These are phyloP conservation scores for Heterotis niloticus DNA, from an alignment of 2,113 vertebrate genomes.

Conservation along the genomic window DNA sequence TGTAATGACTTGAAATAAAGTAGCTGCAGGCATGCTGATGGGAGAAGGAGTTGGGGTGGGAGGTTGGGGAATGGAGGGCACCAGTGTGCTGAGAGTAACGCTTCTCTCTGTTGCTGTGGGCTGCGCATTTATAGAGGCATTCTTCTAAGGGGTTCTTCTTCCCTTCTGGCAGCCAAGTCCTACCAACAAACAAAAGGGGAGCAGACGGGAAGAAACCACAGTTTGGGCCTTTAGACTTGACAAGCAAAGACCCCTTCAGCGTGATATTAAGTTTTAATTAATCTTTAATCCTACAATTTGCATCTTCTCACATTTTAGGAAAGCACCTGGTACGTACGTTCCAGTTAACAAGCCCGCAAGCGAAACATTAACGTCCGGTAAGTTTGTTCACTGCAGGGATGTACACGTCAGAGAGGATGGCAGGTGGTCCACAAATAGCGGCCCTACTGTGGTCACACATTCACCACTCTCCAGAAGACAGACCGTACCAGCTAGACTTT, in stretches of 20 bases:
- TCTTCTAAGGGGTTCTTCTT: constrained; percentile 19
- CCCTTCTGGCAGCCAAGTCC: constrained; percentile 13
- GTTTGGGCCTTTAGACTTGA: too few relatives aligned
- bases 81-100: constrained; percentile 8
- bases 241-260: too few relatives aligned
- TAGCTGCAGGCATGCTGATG: neutral
- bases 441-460: neutral
- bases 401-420: neutral
- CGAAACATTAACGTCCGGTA: neutral
- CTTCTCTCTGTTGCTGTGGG: constrained; percentile 9
- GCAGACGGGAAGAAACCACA: too few relatives aligned
- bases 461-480: neutral
- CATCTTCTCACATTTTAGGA: neutral
- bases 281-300: too few relatives aligned
- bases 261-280: too few relatives aligned
- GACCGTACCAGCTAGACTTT: neutral
- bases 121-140: constrained; percentile 13
- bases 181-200: neutral
- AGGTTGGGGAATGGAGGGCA: neutral
- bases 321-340: neutral
- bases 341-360: neutral
- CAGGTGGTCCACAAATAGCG: neutral
- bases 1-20: constrained; percentile 15
- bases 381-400: neutral
- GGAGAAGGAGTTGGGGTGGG: neutral